phyloP scores from a whole-genome alignment of 2,797 vertebrate genomes.

The Zenarchopterus dispar region DNA sequence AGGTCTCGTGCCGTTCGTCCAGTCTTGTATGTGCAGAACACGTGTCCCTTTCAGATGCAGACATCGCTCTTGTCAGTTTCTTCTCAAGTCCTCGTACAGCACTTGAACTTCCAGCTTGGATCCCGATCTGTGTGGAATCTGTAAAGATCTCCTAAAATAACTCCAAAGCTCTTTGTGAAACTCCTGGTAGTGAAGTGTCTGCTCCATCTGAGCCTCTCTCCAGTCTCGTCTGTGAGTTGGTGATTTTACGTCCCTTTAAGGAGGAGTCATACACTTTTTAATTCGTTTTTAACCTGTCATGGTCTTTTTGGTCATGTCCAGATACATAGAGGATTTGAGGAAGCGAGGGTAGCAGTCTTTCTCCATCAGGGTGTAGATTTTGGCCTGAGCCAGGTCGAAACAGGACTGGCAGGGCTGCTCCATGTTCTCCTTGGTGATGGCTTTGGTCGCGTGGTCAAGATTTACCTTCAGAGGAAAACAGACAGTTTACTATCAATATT shows the following conservation, averaged over 20 bases:
- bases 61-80: slow-evolving; percentile 16
- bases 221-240: slow-evolving; percentile 18
- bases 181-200: slow-evolving; percentile 27
- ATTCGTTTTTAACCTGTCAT: slow-evolving; percentile 44
- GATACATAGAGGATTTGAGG: slow-evolving; percentile 84
- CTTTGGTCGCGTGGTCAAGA: slow-evolving; percentile 91
- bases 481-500: slow-evolving; percentile 6
- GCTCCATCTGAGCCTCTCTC: slow-evolving; percentile 18
- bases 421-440: slow-evolving; percentile 80
- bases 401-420: slow-evolving; percentile 73
- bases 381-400: slow-evolving; percentile 88
- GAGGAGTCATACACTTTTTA: neutral
- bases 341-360: slow-evolving; percentile 96
- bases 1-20: slow-evolving; percentile 7
- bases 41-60: slow-evolving; percentile 10
- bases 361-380: slow-evolving; percentile 93
- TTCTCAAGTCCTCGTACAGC: slow-evolving; percentile 22
- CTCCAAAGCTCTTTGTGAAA: slow-evolving; percentile 12
- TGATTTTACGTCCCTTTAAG: slow-evolving; percentile 19
- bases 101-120: slow-evolving; percentile 24
- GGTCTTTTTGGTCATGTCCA: slow-evolving; percentile 71
- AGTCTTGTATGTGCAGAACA: slow-evolving; percentile 20
- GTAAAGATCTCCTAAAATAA: slow-evolving; percentile 4
- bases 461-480: slow-evolving; percentile 84
- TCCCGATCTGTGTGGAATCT: neutral